Conservation (phyloP, 2,113 vertebrate species). For the Salminus brasiliensis region DNA sequence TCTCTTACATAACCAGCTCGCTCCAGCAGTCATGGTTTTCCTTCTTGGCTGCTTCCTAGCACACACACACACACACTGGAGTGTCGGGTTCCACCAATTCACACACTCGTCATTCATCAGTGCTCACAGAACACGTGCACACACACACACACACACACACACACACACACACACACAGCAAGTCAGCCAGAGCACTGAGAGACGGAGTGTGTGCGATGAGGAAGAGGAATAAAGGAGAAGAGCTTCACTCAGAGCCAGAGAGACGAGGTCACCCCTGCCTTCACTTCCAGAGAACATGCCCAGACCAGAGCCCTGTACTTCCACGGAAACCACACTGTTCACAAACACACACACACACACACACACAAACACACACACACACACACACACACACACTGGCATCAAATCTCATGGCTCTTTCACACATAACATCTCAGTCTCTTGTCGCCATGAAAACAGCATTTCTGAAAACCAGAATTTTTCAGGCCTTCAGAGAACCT, state of each 20-base stretch:
- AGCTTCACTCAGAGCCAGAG: not conserved
- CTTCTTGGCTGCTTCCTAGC: not conserved
- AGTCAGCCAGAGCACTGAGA: not conserved
- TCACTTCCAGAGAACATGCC: not conserved
- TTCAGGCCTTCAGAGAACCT: no score
- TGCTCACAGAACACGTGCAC: constrained; percentile 26
- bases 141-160: no score
- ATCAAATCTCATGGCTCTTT: no score
- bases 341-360: constrained; percentile 38
- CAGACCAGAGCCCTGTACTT: not conserved
- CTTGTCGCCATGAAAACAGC: no score
- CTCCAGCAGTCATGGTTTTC: not conserved
- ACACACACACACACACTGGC: constrained; percentile 15
- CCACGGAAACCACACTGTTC: not conserved
- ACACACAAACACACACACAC: constrained; percentile 42
- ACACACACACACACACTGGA: not conserved
- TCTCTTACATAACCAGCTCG: not conserved
- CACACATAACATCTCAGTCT: no score
- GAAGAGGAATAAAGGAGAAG: not conserved
- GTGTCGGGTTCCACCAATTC: not conserved
- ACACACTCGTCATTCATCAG: no score
- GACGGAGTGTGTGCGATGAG: not conserved
- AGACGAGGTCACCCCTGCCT: not conserved
- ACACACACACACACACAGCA: no score
- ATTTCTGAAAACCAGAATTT: no score